phyloP scores from a whole-genome alignment of 2,797 vertebrate genomes.

The Aphelocoma californica region DNA sequence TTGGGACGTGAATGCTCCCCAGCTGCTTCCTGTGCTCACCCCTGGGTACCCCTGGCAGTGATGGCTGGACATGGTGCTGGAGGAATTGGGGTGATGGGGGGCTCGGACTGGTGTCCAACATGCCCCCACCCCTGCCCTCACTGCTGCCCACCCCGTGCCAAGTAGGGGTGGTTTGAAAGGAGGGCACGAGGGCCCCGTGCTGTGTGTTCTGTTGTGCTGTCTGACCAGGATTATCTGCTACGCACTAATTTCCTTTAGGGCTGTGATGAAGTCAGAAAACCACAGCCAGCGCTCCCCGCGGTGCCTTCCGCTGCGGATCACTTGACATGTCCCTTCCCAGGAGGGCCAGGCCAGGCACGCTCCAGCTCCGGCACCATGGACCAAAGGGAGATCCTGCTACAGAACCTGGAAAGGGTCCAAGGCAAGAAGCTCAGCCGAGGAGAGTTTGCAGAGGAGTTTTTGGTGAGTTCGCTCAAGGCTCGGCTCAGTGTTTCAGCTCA shows the following conservation, averaged over 20 bases:
- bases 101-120: accelerated
- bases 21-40: accelerated
- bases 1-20: background rate
- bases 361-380: conserved; percentile 73
- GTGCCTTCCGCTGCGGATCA: conserved; percentile 58
- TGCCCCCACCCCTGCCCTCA: accelerated
- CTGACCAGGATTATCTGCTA: conserved; percentile 83
- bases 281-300: conserved; percentile 67
- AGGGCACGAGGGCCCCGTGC: conserved; percentile 78
- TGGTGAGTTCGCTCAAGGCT: conserved; percentile 67
- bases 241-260: conserved; percentile 84
- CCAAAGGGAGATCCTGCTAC: conserved; percentile 82
- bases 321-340: conserved; percentile 69
- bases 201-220: conserved; percentile 43
- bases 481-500: background rate
- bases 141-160: background rate
- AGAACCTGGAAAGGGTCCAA: conserved; percentile 77
- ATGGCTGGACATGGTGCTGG: accelerated
- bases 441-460: conserved; percentile 76
- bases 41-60: accelerated
- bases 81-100: accelerated
- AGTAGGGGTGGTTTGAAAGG: background rate
- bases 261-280: conserved; percentile 81
- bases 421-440: conserved; percentile 75
- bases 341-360: background rate